Conservation (phyloP, 2,888 invertebrate genomes). For the Holacanthella duospinosa region DNA sequence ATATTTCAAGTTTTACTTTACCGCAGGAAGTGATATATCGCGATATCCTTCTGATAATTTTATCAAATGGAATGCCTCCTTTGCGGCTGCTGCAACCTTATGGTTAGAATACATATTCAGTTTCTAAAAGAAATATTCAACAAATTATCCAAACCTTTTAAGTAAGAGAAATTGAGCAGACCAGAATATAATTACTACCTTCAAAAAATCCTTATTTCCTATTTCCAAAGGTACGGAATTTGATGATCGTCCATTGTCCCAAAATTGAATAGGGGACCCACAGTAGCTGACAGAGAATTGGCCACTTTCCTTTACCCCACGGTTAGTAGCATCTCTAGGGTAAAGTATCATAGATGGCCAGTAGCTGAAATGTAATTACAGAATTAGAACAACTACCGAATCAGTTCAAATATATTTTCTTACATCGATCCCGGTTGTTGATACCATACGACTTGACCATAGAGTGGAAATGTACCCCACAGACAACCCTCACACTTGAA, state of each 20-base stretch:
- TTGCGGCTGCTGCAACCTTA: constrained; percentile 21
- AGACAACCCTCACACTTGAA: constrained; percentile 26
- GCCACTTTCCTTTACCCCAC: constrained; percentile 10
- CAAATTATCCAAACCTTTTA: no score
- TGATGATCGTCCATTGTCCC: constrained; percentile 20
- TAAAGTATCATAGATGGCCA: constrained; percentile 33
- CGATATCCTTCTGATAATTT: constrained; percentile 20
- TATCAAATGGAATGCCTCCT: constrained; percentile 25
- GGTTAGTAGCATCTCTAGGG: constrained; percentile 17
- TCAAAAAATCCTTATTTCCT: constrained; percentile 21
- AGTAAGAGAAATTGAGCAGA: constrained; percentile 1
- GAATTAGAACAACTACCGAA: neutral
- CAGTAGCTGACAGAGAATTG: constrained; percentile 30
- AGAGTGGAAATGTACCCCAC: constrained; percentile 30
- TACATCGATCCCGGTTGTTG: constrained; percentile 24
- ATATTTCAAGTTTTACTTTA: constrained; percentile 9
- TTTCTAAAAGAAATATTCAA: constrained; percentile 16
- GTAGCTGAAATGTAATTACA: constrained; percentile 18
- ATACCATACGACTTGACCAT: constrained; percentile 32
- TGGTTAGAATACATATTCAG: constrained; percentile 25
- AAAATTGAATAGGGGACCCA: constrained; percentile 17
- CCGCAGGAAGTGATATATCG: constrained; percentile 16
- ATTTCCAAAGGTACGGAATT: constrained; percentile 17
- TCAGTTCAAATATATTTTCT: constrained; percentile 10
- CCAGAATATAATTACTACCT: constrained; percentile 16